Evolutionary conservation across 2,888 invertebrate genomes (phyloP), one percentile per base, ranked within the genome.

Genomic region (Linnaemya vulpina): DNA sequence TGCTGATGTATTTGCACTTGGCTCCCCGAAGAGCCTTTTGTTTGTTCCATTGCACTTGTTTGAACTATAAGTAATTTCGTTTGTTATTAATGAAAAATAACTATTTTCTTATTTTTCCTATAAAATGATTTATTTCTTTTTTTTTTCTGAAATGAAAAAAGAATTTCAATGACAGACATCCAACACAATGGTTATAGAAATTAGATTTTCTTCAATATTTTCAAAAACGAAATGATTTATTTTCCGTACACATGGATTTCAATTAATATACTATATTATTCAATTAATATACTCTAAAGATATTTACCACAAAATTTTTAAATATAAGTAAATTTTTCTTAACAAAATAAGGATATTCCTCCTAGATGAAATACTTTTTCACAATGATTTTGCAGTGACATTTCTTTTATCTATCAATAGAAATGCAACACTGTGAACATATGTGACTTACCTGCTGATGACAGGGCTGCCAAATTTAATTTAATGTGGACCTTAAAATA

Each of bases 41-140:
- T 49, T 40, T 82, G 65, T 60, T 85, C 85, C 85, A 85, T 85
- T 85, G 85, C 82, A 82, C 82, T 85, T 75, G 49, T 62, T 75
- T 74, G 46, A 58, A 43, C 71, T 58, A 55, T 22, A 58, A 58
- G 17, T 63, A 38, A 58, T 20, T 76, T 58, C 67, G 15, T 25
- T 70, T 49, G 8, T 76, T 74, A 43, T 53, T 74, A 53, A n/a
- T 20, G 62, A 70, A 58, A 73, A 30, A 5, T 20, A 63, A 65
- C 75, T 74, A 70, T 70, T 76, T 76, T 17, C 30, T 49, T 30
- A 46, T 38, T 40, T 68, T 67, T 60, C 53, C 49, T 65, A 78
- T 30, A 80, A 71, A 60, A 65, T 49, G 46, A 11, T n/a, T 20
- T 53, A 38, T 22, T 15, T 70, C 60, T 51, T 53, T 67, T 38